phyloP scores from a whole-genome alignment of 2,797 vertebrate genomes.

The Acestrorhynchus altus region DNA sequence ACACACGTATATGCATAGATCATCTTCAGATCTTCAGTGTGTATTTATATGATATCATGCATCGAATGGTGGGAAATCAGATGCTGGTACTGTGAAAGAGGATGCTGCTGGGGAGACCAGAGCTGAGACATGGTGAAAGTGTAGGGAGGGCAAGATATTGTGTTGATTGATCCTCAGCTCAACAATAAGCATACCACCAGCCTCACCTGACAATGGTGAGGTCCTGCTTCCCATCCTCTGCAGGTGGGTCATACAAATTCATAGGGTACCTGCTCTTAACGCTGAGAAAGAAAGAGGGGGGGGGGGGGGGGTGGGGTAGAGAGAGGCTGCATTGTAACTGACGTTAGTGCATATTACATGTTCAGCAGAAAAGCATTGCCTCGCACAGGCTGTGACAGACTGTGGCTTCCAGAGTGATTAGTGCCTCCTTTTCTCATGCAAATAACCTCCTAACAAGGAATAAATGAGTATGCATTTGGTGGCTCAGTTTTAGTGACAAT shows the following conservation, averaged over 20 bases:
- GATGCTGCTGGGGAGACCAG: neutral
- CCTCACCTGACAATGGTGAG: conserved; percentile 22
- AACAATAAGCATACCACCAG: neutral
- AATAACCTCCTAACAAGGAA: conserved; percentile 16
- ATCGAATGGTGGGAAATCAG: neutral
- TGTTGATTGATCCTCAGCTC: conserved; percentile 17
- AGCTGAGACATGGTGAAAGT: neutral
- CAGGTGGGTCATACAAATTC: conserved; percentile 18
- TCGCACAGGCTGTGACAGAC: neutral
- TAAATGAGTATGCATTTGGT: conserved; percentile 11
- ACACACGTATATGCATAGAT: too few relatives aligned
- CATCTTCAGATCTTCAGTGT: neutral
- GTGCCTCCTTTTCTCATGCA: neutral
- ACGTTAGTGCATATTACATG: conserved; percentile 20
- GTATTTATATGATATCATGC: neutral
- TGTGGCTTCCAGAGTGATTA: neutral
- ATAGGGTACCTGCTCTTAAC: conserved; percentile 10
- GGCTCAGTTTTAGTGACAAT: conserved; percentile 40
- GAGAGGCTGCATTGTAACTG: conserved; percentile 6
- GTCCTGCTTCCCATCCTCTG: conserved; percentile 22
- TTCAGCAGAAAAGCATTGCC: conserved; percentile 6
- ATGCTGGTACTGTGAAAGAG: neutral
- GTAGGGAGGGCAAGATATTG: conserved; percentile 12
- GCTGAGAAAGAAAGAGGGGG: neutral
- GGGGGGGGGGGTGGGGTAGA: neutral